Evolutionary conservation across 2,113 vertebrate species (phyloP), one percentile per base, ranked within the genome.

Genomic region (Meleagris gallopavo): DNA sequence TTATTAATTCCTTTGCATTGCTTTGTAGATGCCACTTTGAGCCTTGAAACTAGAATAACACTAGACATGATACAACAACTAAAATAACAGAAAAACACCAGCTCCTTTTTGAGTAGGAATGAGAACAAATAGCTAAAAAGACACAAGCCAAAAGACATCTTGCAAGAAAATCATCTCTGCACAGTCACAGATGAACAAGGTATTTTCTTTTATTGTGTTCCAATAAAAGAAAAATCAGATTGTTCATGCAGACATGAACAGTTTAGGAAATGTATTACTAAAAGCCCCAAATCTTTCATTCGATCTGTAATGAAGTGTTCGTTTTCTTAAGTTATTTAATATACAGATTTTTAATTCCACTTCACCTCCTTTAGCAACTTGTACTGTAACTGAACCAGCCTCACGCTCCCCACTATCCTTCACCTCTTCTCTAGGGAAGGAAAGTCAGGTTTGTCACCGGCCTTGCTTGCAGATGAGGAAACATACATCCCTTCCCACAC

Each of bases 401-500:
- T 22, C 82, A 55, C 1, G 2, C 11, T 58, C 41, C 52, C 41
- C 72, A 8, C 24, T 50, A 65, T 22, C 32, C 70, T 58, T 24
- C 3, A 1, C 5, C 2, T n/a, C 46, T 24, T 79, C 34, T 27
- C 22, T 17, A 21, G 43, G 20, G 27, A 61, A 30, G 66, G 14
- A 54, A 54, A 54, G 40, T 55, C 6, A 1, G 48, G 82, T 72
- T 1, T 19, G 4, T 48, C 36, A 76, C 1, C 24, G 24, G 13
- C 45, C 66, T 19, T 25, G 2, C 46, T 40, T n/a, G 25, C 48
- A 81, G 38, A 66, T 14, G 25, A 82, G 17, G 27, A 58, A 55
- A 52, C 40, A 18, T 0, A 14, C 13, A 27, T 9, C 24, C n/a
- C 24, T 70, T 77, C 50, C 50, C 2, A 4, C 27, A 48, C 3